phyloP scores from a whole-genome alignment of 1,140 invertebrate genomes.

The Bombus terrestris region DNA sequence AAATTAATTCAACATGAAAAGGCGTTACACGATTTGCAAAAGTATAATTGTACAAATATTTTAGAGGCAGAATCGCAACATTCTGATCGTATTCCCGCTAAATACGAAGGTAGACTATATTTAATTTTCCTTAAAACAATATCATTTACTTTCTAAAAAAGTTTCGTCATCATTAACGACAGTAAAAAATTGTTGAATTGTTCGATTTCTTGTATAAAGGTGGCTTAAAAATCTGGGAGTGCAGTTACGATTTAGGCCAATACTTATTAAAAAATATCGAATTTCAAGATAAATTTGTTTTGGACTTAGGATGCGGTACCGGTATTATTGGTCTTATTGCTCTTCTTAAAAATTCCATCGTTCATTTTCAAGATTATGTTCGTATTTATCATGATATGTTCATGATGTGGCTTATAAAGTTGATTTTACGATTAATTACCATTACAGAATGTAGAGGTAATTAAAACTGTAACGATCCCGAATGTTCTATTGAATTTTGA shows the following conservation, averaged over 20 bases:
- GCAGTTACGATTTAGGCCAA: constrained; percentile 89
- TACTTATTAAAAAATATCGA: constrained; percentile 84
- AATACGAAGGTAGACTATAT: constrained; percentile 87
- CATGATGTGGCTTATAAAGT: constrained; percentile 28
- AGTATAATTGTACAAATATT: constrained; percentile 78
- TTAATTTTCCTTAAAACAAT: constrained; percentile 6
- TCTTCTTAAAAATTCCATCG: constrained; percentile 85
- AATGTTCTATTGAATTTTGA: constrained; percentile 89
- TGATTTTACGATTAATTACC: constrained; percentile 16
- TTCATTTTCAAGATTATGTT: constrained; percentile 97
- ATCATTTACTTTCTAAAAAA: not conserved
- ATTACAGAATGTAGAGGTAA: constrained; percentile 90
- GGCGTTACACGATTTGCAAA: constrained; percentile 75
- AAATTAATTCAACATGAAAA: constrained; percentile 80
- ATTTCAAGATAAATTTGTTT: constrained; percentile 83
- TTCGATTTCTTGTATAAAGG: constrained; percentile 82
- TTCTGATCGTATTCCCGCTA: constrained; percentile 88
- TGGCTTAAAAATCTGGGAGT: constrained; percentile 95
- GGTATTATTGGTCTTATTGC: constrained; percentile 91
- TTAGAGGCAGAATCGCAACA: constrained; percentile 86
- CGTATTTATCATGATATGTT: constrained; percentile 68
- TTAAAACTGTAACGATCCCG: constrained; percentile 89
- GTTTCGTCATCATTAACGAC: not conserved
- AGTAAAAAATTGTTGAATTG: not conserved
- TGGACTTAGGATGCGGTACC: constrained; percentile 94